These are phyloP conservation scores for Marmota flaviventris DNA, from an alignment of 2,113 vertebrate species.

Conservation along the genomic window DNA sequence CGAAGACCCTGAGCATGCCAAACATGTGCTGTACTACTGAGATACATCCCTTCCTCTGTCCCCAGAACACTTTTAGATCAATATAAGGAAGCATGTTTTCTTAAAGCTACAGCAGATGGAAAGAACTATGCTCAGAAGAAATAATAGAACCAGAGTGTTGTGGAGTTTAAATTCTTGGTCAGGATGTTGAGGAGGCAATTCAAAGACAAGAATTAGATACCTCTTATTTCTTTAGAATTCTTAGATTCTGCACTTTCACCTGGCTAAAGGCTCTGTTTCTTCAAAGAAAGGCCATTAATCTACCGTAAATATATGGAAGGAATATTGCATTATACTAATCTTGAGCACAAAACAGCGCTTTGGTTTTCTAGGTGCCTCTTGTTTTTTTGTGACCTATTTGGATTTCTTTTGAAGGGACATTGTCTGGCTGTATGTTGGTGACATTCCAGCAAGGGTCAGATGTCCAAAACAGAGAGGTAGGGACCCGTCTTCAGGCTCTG, in stretches of 20 bases:
- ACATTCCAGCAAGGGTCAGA: not conserved
- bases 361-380: not conserved
- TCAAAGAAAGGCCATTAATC: not conserved
- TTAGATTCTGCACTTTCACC: rapidly evolving
- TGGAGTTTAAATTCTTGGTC: not conserved
- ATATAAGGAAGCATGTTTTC: not conserved
- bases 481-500: not conserved
- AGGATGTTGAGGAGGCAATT: no score
- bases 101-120: not conserved
- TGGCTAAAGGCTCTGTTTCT: not conserved
- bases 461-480: not conserved
- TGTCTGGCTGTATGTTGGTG: no score
- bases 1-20: not conserved
- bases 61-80: not conserved
- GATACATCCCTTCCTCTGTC: not conserved
- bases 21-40: not conserved
- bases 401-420: not conserved
- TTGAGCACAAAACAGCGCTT: not conserved
- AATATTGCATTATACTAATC: not conserved
- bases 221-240: not conserved
- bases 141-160: rapidly evolving
- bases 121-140: not conserved
- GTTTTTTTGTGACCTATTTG: not conserved
- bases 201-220: not conserved
- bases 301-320: not conserved